Evolutionary conservation across 2,888 invertebrate genomes (phyloP), one percentile per base, ranked within the genome.

Genomic region (Eupithecia subfuscata): DNA sequence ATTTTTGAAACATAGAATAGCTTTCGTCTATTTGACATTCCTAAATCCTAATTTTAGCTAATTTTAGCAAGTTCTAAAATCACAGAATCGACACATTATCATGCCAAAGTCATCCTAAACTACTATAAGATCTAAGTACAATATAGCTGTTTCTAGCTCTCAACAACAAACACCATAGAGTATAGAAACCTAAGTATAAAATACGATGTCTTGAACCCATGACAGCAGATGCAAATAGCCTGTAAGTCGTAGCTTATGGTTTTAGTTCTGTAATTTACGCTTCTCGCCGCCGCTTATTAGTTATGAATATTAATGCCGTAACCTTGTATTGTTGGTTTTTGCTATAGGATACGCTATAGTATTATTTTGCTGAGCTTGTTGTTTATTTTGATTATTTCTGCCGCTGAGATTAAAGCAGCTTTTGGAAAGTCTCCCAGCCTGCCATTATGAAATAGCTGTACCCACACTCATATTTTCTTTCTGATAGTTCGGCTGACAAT

Each of bases 281-380:
- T 45, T 71, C 68, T 68, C 22, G n/a, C 45, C 52, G 63, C 30
- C 40, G 60, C 48, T 40, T 71, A 76, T 71, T 76, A 74, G 71
- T 73, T 76, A 76, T 76, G 69, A 74, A 77, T 74, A 71, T 74
- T 76, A 65, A 77, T 76, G 68, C 34, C 14, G 65, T 34, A 67
- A 43, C 37, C 60, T 63, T 60, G 69, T 34, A 71, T 71, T 76
- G 74, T 74, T 69, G 56, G 71, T 69, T 65, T 74, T 77, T 69
- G 56, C 43, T 69, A 63, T 40, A 8, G 40, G 8, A 56, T 25
- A 56, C 22, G 6, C 25, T 11, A 25, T 25, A 12, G 25, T 60
- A 25, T 30, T 25, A 60, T 25, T 56, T 22, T 60, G 60, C 60
- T 25, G 60, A 60, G 60, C 60, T 25, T 60, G 60, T 60, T 60